These are phyloP conservation scores for Lacerta bilineata DNA, from an alignment of 2,797 vertebrate species.

Conservation along the genomic window DNA sequence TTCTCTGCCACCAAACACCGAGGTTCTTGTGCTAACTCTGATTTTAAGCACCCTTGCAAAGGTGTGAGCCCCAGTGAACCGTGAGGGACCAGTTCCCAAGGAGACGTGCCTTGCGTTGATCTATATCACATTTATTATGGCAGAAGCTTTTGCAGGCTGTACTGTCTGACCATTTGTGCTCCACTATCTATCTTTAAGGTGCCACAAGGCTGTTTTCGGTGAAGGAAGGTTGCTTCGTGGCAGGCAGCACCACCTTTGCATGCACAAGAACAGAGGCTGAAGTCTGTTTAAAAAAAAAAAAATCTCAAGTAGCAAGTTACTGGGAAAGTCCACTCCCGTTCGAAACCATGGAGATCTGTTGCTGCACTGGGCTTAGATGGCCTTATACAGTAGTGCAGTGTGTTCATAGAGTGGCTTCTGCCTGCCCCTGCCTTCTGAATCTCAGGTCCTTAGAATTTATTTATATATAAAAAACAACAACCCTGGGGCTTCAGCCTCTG, in stretches of 20 bases:
- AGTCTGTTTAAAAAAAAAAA: not conserved
- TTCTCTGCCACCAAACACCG: no score
- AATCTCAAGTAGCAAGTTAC: not conserved
- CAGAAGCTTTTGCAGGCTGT: not conserved
- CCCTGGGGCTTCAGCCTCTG: no score
- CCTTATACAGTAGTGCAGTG: not conserved
- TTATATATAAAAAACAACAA: no score
- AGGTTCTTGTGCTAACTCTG: no score
- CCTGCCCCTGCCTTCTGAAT: not conserved
- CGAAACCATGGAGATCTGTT: not conserved
- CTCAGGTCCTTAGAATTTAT: not conserved
- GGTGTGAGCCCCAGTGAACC: no score
- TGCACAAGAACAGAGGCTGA: not conserved
- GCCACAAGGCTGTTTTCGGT: not conserved
- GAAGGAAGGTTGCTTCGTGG: not conserved
- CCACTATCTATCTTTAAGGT: not conserved
- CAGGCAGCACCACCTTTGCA: not conserved
- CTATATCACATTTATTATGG: not conserved
- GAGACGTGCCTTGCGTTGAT: not conserved
- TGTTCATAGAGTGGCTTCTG: not conserved
- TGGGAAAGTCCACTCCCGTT: not conserved
- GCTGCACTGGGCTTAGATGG: not conserved
- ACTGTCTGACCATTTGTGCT: not conserved
- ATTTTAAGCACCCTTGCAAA: not conserved
- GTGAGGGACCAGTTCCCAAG: no score